Evolutionary conservation across 1,140 invertebrate species (phyloP).

Genomic region (Cyphomyrmex costatus): DNA sequence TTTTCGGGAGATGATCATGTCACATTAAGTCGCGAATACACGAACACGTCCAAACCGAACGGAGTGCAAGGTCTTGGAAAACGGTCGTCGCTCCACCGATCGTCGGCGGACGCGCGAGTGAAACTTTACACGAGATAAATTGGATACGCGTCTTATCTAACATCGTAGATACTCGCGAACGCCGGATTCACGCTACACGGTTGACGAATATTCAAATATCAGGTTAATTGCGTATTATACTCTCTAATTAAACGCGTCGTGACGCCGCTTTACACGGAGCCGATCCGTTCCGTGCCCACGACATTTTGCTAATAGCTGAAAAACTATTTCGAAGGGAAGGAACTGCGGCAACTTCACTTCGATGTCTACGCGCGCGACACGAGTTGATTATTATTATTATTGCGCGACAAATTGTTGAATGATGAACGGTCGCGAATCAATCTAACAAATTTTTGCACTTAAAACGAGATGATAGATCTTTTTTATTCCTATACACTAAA

Average conservation of each 20-base stretch:
- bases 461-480: too few relatives aligned
- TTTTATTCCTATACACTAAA: too few relatives aligned
- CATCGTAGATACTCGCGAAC: background rate
- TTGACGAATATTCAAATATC: conserved; percentile 6
- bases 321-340: background rate
- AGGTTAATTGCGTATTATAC: background rate
- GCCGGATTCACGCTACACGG: background rate
- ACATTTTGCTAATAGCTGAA: background rate
- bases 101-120: background rate
- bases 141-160: background rate
- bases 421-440: too few relatives aligned
- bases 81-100: background rate
- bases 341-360: background rate
- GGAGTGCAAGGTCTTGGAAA: background rate
- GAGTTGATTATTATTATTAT: background rate
- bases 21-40: background rate
- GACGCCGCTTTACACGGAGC: background rate
- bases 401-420: background rate
- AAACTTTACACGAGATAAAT: background rate
- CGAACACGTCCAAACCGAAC: background rate
- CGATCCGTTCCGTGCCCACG: too few relatives aligned
- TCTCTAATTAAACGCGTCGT: background rate
- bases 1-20: background rate
- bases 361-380: background rate
- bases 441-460: too few relatives aligned